Conservation (phyloP, 2,113 vertebrate genomes). For the Pteruthius melanotis region DNA sequence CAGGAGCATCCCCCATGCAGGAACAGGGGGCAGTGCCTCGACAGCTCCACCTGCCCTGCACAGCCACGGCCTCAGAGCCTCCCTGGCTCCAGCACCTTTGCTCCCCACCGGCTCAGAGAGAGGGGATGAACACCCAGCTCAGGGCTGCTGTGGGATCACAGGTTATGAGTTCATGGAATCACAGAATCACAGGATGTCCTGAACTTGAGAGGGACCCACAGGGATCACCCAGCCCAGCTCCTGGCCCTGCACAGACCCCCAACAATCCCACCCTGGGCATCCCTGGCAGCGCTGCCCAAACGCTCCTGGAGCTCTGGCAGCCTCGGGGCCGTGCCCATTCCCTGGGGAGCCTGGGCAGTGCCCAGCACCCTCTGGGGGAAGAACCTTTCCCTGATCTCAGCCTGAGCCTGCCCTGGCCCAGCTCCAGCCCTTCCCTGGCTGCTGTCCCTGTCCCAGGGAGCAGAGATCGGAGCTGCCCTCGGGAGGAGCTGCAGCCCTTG, state of each 20-base stretch:
- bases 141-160: not conserved
- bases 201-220: rapidly evolving
- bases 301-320: not conserved
- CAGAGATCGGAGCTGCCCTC: rapidly evolving
- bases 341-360: not conserved
- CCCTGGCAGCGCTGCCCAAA: not conserved
- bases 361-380: not conserved
- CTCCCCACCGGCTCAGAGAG: not conserved
- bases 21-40: rapidly evolving
- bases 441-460: not conserved
- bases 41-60: not conserved
- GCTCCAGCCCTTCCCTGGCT: rapidly evolving
- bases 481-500: not conserved
- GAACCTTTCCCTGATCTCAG: not conserved
- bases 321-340: not conserved
- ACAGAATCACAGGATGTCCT: not conserved
- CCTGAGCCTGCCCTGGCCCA: not conserved
- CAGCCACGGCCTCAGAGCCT: rapidly evolving
- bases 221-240: rapidly evolving
- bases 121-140: not conserved
- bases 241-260: not conserved
- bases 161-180: not conserved
- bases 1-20: not conserved
- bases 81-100: not conserved
- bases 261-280: not conserved